A percentile compares a stretch with the other conserved stretches of the same genome.
Evolutionary conservation across 2,888 invertebrate species (phyloP).

Genomic region (Boloria euphrosyne): DNA sequence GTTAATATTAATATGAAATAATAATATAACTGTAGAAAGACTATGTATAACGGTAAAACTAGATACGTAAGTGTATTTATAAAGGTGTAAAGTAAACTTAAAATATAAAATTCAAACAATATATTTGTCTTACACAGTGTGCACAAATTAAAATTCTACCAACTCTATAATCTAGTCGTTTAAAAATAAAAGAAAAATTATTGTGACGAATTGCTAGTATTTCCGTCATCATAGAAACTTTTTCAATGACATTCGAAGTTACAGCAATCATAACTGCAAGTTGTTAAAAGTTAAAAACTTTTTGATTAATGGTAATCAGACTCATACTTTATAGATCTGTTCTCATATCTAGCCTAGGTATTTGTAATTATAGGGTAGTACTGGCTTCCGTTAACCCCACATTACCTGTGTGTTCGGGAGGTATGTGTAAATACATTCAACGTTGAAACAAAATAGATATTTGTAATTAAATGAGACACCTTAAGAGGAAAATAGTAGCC

Average conservation of each 20-base stretch:
- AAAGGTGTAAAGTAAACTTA: neutral
- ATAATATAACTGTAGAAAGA: no score
- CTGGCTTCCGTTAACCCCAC: no score
- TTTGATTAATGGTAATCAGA: neutral
- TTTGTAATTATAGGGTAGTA: no score
- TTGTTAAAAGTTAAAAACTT: constrained; percentile 5
- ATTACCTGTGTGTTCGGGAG: no score
- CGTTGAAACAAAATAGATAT: no score
- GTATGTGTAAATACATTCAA: no score
- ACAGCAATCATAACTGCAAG: constrained; percentile 8
- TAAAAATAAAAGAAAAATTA: constrained; percentile 1
- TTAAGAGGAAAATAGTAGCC: no score
- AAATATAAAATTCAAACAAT: neutral
- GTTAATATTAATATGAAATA: no score
- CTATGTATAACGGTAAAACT: no score
- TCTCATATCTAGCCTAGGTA: no score
- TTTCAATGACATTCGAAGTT: constrained; percentile 2
- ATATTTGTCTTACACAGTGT: neutral
- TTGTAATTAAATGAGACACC: no score
- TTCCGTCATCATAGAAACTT: constrained; percentile 1
- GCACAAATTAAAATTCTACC: neutral
- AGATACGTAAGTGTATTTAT: neutral
- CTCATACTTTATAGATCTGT: no score
- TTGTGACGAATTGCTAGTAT: neutral
- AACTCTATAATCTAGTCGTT: neutral